phyloP scores from a whole-genome alignment of 2,888 invertebrate genomes.

The Drosophila recens region DNA sequence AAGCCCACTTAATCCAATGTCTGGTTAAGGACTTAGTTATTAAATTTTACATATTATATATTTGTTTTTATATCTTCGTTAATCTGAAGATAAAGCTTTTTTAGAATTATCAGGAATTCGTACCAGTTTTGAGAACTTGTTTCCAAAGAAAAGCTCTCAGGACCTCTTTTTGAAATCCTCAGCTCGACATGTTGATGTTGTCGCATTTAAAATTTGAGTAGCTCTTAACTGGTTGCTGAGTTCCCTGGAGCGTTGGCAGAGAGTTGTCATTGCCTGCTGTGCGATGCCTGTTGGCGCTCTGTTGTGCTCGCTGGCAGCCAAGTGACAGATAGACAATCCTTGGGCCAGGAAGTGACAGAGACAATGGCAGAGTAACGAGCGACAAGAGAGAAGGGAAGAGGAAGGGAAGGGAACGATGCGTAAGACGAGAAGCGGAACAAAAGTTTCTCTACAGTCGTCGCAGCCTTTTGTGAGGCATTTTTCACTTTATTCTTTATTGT shows the following conservation, averaged over 20 bases:
- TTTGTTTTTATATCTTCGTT: too few species aligned
- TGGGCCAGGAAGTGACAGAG: slow-evolving; percentile 60
- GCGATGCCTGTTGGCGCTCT: slow-evolving; percentile 33
- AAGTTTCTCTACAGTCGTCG: slow-evolving; percentile 38
- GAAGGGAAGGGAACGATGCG: slow-evolving; percentile 26
- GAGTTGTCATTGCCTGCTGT: slow-evolving; percentile 51
- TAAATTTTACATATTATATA: too few species aligned
- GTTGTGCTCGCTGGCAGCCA: slow-evolving; percentile 61
- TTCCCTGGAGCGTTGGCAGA: slow-evolving; percentile 38
- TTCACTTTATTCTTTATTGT: slow-evolving; percentile 8
- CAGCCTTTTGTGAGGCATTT: slow-evolving; percentile 47
- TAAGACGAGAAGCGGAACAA: slow-evolving; percentile 69
- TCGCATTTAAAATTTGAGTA: slow-evolving; percentile 48
- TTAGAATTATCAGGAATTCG: too few species aligned
- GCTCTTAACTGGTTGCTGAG: slow-evolving; percentile 47
- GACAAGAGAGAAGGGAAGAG: background rate
- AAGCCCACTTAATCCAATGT: too few species aligned
- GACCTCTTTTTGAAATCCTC: background rate
- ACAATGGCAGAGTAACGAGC: slow-evolving; percentile 28
- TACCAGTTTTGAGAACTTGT: background rate
- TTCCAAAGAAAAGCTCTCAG: background rate
- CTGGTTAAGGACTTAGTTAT: too few species aligned
- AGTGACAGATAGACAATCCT: slow-evolving; percentile 75
- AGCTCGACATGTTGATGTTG: slow-evolving; percentile 15
- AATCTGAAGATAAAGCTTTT: too few species aligned